Percentiles rank a stretch among this genome's conserved stretches.
Evolutionary conservation across 2,113 vertebrate species (phyloP).

Genomic region (Aleadryas rufinucha): DNA sequence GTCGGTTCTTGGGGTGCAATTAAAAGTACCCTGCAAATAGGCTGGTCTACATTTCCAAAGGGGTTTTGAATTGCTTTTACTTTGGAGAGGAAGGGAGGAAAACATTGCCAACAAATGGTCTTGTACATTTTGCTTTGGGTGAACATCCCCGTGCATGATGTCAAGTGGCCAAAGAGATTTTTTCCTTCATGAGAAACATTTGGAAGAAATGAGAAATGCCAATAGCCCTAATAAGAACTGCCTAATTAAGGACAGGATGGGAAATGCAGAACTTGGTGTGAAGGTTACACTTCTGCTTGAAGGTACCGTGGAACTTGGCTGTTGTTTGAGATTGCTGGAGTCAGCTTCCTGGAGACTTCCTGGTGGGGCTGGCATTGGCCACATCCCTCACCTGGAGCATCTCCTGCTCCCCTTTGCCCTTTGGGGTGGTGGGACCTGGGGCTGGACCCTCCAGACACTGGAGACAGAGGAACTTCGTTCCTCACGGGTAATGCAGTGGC

Average conservation of each 20-base stretch:
- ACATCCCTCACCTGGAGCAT: not conserved
- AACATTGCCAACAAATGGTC: not conserved
- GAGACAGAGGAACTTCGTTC: not conserved
- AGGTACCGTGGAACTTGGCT: not conserved
- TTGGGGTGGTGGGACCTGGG: not conserved
- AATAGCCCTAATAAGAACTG: not conserved
- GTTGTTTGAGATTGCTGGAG: not conserved
- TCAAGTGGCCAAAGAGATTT: not conserved
- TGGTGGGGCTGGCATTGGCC: not conserved
- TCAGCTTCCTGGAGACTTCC: not conserved
- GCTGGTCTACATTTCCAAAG: not conserved
- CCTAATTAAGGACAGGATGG: not conserved
- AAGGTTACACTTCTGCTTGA: not conserved
- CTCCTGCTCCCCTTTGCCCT: not conserved
- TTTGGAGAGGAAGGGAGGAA: not conserved
- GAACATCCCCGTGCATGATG: fast-evolving
- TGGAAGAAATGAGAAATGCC: not conserved
- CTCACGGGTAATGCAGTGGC: fast-evolving
- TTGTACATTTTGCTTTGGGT: not conserved
- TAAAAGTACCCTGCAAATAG: not conserved
- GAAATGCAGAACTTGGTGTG: not conserved
- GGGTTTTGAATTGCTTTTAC: not conserved
- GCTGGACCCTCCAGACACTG: not conserved
- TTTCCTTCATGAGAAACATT: not conserved
- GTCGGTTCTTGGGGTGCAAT: not conserved